phyloP scores from a whole-genome alignment of 1,140 invertebrate species.

The Akabosia matsudoensis region DNA sequence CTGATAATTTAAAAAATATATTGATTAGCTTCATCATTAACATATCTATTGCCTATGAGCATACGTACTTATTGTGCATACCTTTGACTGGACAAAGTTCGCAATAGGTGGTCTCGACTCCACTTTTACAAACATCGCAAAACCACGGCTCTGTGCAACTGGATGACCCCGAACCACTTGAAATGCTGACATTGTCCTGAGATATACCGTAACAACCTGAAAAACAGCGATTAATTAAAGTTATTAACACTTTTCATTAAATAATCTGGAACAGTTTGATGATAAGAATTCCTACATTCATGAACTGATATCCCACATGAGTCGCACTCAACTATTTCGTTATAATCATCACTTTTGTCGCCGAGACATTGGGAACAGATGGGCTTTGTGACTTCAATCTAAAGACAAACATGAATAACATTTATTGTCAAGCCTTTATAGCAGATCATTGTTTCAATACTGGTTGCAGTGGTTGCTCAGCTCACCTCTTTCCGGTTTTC shows the following conservation, averaged over 20 bases:
- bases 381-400: conserved; percentile 55
- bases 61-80: conserved; percentile 48
- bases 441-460: no score
- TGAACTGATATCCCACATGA: conserved; percentile 92
- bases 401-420: background rate
- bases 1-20: conserved; percentile 52
- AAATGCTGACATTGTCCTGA: conserved; percentile 77
- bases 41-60: background rate
- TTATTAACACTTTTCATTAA: background rate
- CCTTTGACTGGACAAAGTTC: conserved; percentile 80
- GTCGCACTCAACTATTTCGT: conserved; percentile 97
- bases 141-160: conserved; percentile 97
- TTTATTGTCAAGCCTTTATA: no score
- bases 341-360: conserved; percentile 84
- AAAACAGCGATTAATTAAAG: background rate
- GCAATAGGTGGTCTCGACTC: conserved; percentile 76
- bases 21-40: background rate
- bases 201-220: conserved; percentile 91
- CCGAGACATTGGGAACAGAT: conserved; percentile 92
- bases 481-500: conserved; percentile 7
- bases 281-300: conserved; percentile 75
- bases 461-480: background rate
- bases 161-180: conserved; percentile 77
- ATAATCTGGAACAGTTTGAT: background rate
- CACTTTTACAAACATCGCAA: conserved; percentile 94